phyloP scores from a whole-genome alignment of 1,140 invertebrate species.

The Drosophila tristis region DNA sequence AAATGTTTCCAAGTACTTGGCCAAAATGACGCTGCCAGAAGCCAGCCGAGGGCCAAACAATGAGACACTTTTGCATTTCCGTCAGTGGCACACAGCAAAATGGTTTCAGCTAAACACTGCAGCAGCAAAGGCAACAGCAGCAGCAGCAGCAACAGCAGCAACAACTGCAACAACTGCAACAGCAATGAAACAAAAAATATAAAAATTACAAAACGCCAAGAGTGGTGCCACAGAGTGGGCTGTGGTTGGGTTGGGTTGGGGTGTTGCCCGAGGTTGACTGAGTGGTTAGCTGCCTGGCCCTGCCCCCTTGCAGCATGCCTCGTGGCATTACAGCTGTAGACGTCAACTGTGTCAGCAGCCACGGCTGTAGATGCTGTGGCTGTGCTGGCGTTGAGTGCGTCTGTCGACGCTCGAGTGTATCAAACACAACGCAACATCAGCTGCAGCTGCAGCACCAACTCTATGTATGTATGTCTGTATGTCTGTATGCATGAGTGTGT shows the following conservation, averaged over 20 bases:
- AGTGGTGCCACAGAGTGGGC: slow-evolving; percentile 3
- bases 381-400: slow-evolving; percentile 66
- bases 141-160: too few relatives aligned
- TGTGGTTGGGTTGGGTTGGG: not conserved
- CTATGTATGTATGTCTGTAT: slow-evolving; percentile 13
- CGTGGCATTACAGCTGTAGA: slow-evolving; percentile 71
- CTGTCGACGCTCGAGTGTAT: slow-evolving; percentile 80
- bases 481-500: slow-evolving; percentile 47
- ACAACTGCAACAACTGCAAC: not conserved
- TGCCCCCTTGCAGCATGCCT: too few relatives aligned
- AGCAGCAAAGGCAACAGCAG: slow-evolving; percentile 4
- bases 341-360: slow-evolving; percentile 71
- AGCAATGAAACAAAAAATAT: slow-evolving; percentile 44
- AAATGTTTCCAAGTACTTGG: slow-evolving; percentile 77
- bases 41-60: slow-evolving; percentile 52
- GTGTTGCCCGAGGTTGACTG: slow-evolving; percentile 63
- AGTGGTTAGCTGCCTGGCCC: slow-evolving; percentile 63
- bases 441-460: slow-evolving; percentile 52
- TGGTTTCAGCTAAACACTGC: slow-evolving; percentile 67
- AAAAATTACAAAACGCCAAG: slow-evolving; percentile 54
- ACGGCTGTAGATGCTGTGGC: slow-evolving; percentile 36
- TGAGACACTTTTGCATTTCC: slow-evolving; percentile 77
- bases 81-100: slow-evolving; percentile 44
- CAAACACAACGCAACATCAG: slow-evolving; percentile 73
- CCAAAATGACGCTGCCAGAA: slow-evolving; percentile 66